Evolutionary conservation across 2,888 invertebrate species (phyloP).

Genomic region (Salticus scenicus): DNA sequence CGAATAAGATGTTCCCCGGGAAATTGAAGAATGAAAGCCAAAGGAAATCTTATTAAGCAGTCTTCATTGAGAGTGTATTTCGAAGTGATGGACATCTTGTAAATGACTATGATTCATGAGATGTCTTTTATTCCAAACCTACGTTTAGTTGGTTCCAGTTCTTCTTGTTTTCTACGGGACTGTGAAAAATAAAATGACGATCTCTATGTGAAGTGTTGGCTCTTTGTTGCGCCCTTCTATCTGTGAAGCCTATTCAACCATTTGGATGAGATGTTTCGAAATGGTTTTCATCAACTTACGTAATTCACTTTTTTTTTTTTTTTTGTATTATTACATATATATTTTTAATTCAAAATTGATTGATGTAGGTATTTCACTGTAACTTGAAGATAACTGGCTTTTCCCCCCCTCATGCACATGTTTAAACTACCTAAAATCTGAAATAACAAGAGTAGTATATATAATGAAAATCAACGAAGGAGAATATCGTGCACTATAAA

Average conservation of each 20-base stretch:
- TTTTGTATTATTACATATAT: too few relatives aligned
- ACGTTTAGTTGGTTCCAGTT: not conserved
- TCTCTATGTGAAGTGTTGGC: constrained; percentile 12
- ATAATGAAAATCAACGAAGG: too few relatives aligned
- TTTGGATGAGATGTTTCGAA: constrained; percentile 43
- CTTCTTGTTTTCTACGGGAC: not conserved
- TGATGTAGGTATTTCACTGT: too few relatives aligned
- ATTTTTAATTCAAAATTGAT: too few relatives aligned
- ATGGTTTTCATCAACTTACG: constrained; percentile 48
- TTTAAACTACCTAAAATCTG: too few relatives aligned
- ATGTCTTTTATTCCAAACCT: not conserved
- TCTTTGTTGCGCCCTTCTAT: constrained; percentile 36
- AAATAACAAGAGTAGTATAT: too few relatives aligned
- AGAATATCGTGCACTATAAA: too few relatives aligned
- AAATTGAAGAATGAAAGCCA: not conserved
- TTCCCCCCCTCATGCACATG: too few relatives aligned
- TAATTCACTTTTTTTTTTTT: too few relatives aligned
- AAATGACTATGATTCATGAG: constrained; percentile 5
- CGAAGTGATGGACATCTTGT: not conserved
- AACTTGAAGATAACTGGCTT: too few relatives aligned
- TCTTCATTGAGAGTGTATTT: not conserved
- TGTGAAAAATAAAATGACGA: not conserved
- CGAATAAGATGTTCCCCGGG: not conserved
- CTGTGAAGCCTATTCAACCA: constrained; percentile 41
- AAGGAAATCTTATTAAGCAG: not conserved